Base-by-base conservation (phyloP, 2,888 invertebrate genomes). In the Phaedon cochleariae region DNA sequence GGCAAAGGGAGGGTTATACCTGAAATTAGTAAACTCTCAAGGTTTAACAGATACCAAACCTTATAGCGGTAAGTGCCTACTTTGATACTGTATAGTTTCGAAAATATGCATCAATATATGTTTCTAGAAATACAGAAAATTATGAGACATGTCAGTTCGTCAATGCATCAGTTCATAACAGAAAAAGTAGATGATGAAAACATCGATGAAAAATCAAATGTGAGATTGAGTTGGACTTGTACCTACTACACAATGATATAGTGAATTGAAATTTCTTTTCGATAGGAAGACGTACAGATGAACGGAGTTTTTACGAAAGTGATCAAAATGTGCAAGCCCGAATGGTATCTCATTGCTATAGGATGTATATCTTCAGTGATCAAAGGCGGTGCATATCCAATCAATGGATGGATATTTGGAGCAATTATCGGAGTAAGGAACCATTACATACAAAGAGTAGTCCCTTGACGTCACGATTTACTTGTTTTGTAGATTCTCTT, bases 321-420 rank as follows among this genome's bases (percentile, higher is more conserved):
- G 1, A 74, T 91, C 29, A 84, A 82, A 66, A 84, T 90, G 55
- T 92, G 90, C 77, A 79, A 82, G 29, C 87, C 88, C 0, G 92
- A 92, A 80, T 91, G 90, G 90, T 85, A 85, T 49, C 86, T 87
- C 1, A 86, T 91, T 15, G 74, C 87, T 0, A 68, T 85, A 0
- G 92, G 90, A 6, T 88, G 89, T 68, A 9, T 88, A 0, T 85
- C 87, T n/a, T 88, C 92, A 0, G 73, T 90, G 0, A 74, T 90
- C 41, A 89, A 88, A 79, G 92, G 92, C 0, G 87, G 87, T 71
- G 87, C 90, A 7, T 89, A 90, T 86, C 92, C 92, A 0, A 74
- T 91, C 9, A 88, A 91, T 74, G 90, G 90, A 1, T 80, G 92
- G 15, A 83, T 92, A 41, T 89, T 92, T 73, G 92, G 92, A 60